Percentiles rank a stretch among this genome's conserved stretches.
Conservation (phyloP, 64 coral and sea anemone species). For the Exaiptasia diaphana region DNA sequence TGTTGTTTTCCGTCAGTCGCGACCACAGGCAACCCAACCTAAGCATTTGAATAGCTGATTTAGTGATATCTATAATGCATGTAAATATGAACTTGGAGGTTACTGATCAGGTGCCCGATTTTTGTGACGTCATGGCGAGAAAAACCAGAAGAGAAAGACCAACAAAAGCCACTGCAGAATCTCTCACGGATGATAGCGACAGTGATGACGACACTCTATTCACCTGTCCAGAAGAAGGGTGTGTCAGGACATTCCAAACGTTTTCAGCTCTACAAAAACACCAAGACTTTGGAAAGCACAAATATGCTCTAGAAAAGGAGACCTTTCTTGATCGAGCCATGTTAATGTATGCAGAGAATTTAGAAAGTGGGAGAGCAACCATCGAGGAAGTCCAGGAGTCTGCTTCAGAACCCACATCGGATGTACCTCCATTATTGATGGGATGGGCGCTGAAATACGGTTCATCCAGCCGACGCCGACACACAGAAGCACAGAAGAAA, state of each 20-base stretch:
- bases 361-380: constrained; percentile 33
- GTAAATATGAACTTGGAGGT: not conserved
- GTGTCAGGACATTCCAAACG: constrained; percentile 38
- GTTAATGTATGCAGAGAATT: constrained; percentile 11
- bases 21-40: not conserved
- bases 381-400: constrained; percentile 12
- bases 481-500: constrained; percentile 10
- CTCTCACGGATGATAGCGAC: constrained; percentile 1
- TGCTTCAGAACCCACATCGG: not conserved
- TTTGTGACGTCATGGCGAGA: not conserved
- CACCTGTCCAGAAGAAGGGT: constrained; percentile 63
- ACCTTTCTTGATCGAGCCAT: constrained; percentile 21
- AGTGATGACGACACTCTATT: constrained; percentile 39
- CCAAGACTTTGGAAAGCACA: constrained; percentile 34
- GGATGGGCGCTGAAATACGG: constrained; percentile 3
- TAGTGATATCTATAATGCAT: too few species aligned
- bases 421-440: not conserved
- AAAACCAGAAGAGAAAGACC: not conserved
- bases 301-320: constrained; percentile 19
- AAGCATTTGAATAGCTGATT: too few species aligned
- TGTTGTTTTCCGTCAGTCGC: too few species aligned
- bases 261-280: constrained; percentile 61
- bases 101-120: not conserved
- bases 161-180: not conserved
- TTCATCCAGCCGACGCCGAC: not conserved